These are phyloP conservation scores for Caenorhabditis sp. DNA, from an alignment of 2,888 invertebrate genomes.

Conservation along the genomic window DNA sequence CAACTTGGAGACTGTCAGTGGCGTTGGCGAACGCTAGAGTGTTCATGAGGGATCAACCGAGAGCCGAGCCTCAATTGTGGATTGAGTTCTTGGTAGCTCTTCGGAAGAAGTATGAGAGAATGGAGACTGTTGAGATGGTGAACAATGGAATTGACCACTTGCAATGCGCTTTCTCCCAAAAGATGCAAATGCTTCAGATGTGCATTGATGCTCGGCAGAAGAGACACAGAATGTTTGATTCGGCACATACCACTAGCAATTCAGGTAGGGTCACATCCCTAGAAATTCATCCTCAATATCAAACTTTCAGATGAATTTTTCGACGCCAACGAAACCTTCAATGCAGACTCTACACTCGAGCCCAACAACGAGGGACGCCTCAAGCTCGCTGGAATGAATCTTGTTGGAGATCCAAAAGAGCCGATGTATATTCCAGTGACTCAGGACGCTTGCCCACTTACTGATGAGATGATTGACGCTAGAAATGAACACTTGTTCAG, in stretches of 20 bases:
- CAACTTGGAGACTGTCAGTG: constrained; percentile 20
- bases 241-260: constrained; percentile 25
- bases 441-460: constrained; percentile 95
- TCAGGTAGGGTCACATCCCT: neutral
- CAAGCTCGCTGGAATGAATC: constrained; percentile 14
- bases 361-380: constrained; percentile 28
- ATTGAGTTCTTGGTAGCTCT: constrained; percentile 94
- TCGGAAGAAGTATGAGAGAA: constrained; percentile 92
- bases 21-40: constrained; percentile 41
- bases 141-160: constrained; percentile 69
- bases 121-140: constrained; percentile 88
- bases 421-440: constrained; percentile 90
- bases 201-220: constrained; percentile 85
- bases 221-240: constrained; percentile 67
- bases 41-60: constrained; percentile 25
- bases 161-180: constrained; percentile 92
- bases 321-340: constrained; percentile 84
- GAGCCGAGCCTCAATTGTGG: constrained; percentile 86
- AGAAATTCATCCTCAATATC: neutral
- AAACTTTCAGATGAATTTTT: constrained; percentile 88
- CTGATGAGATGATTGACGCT: constrained; percentile 96
- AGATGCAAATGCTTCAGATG: constrained; percentile 89
- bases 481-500: constrained; percentile 93
- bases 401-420: constrained; percentile 86
- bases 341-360: neutral